These are phyloP conservation scores for Pantherophis vulpinus DNA, from an alignment of 2,797 vertebrate species.

Conservation along the genomic window DNA sequence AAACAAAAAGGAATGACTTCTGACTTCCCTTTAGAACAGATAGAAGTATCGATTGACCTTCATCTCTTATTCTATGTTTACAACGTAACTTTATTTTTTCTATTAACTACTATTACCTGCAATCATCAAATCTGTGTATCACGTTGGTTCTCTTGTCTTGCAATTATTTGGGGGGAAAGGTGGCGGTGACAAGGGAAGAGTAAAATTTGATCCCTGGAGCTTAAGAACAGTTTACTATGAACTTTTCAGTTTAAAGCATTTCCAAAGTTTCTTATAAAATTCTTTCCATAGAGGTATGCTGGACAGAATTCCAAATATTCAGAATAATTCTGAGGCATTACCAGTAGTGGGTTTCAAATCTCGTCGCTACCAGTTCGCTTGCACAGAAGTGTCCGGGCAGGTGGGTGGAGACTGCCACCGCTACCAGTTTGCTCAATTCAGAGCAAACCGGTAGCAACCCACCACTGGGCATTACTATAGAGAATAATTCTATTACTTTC, in stretches of 20 bases:
- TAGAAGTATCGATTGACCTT: not conserved
- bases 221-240: not conserved
- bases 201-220: not conserved
- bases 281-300: not conserved
- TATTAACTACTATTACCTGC: not conserved
- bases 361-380: too few species aligned
- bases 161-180: not conserved
- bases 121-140: not conserved
- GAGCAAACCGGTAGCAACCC: too few species aligned
- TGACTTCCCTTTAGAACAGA: not conserved
- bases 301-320: not conserved
- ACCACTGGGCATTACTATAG: not conserved
- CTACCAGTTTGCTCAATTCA: too few species aligned
- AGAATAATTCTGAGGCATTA: not conserved
- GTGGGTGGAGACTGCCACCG: too few species aligned
- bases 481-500: not conserved
- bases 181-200: not conserved
- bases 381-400: too few species aligned
- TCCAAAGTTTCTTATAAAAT: not conserved
- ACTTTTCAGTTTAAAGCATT: not conserved
- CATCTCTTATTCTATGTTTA: not conserved
- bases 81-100: not conserved
- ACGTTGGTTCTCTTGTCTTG: not conserved
- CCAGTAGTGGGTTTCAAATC: too few species aligned
- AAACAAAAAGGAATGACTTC: not conserved